Evolutionary conservation across 2,113 vertebrate genomes (phyloP), one percentile per base, ranked within the genome.

Genomic region (Platycercus adscitus): DNA sequence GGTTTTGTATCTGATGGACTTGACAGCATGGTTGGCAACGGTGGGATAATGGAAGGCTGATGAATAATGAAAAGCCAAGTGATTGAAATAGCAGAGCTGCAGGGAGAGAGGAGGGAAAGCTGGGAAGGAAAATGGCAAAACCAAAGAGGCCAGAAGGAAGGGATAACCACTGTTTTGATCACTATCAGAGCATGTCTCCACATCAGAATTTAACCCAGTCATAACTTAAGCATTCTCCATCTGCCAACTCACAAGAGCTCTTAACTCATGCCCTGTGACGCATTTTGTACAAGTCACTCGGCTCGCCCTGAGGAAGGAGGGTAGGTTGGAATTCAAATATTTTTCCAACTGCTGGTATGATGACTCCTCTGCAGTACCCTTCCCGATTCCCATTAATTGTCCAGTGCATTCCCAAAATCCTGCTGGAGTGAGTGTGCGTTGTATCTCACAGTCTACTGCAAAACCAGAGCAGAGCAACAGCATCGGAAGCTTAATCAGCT

Each of bases 61-160:
- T 88, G 83, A 95, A 92, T 93, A 97, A 90, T 90, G 69, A 94
- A 90, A 86, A 94, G 41, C 82, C 41, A 65, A 89, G 44, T 91
- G 95, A 93, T 65, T 90, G 83, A 90, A 96, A 93, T 72, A 94
- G 63, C 58, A 91, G 92, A 94, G 90, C 76, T 91, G 71, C 35
- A 31, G 71, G 71, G 81, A 73, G 28, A 68, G 39, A 71, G 90
- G 18, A 46, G n/a, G 63, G 29, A 93, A 92, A 86, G 43, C 77
- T 86, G 76, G 24, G 55, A 92, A 46, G 17, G 46, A 63, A 86
- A 86, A 55, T 61, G 69, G 46, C 25, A 84, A 90, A 91, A 95
- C 10, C 33, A 81, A 88, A 44, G 31, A 75, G 35, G 56, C 64
- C 28, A 64, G 47, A 86, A 82, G 33, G 82, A 78, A 86, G 44